Evolutionary conservation across 2,888 invertebrate genomes (phyloP).

Genomic region (Eurytoma adleriae): DNA sequence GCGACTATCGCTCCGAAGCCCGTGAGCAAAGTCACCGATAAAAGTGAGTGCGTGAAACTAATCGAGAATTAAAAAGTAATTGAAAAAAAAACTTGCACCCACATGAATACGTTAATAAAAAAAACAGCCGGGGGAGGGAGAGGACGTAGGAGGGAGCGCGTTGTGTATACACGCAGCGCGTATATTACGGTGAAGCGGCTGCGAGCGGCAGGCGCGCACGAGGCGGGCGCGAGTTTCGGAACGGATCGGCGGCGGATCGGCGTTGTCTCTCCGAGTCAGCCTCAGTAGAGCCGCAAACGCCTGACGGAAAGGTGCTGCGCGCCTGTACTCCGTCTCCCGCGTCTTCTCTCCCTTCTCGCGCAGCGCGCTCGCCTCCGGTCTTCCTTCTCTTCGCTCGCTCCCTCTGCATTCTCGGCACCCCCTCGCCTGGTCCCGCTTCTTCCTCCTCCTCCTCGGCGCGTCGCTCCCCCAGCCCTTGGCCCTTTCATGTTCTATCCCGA

Average conservation of each 20-base stretch:
- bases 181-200: neutral
- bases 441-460: neutral
- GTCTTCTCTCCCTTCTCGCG: slow-evolving; percentile 23
- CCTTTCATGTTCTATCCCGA: slow-evolving; percentile 3
- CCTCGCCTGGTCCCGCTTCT: neutral
- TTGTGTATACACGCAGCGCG: neutral
- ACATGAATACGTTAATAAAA: neutral
- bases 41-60: too few relatives aligned
- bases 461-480: neutral
- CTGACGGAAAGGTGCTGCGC: slow-evolving; percentile 53
- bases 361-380: neutral
- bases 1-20: too few relatives aligned
- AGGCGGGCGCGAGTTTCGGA: slow-evolving; percentile 23
- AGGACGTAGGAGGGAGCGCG: neutral
- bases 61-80: too few relatives aligned
- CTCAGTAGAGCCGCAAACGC: slow-evolving; percentile 56
- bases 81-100: too few relatives aligned
- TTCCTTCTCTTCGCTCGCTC: slow-evolving; percentile 3
- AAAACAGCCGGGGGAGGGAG: neutral
- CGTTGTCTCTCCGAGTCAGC: slow-evolving; percentile 1
- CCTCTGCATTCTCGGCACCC: slow-evolving; percentile 3
- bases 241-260: slow-evolving; percentile 24
- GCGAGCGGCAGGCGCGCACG: neutral
- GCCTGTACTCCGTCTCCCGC: slow-evolving; percentile 29
- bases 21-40: too few relatives aligned